These are phyloP conservation scores for Wiebesia pumilae DNA, from an alignment of 1,140 invertebrate species.

Conservation along the genomic window DNA sequence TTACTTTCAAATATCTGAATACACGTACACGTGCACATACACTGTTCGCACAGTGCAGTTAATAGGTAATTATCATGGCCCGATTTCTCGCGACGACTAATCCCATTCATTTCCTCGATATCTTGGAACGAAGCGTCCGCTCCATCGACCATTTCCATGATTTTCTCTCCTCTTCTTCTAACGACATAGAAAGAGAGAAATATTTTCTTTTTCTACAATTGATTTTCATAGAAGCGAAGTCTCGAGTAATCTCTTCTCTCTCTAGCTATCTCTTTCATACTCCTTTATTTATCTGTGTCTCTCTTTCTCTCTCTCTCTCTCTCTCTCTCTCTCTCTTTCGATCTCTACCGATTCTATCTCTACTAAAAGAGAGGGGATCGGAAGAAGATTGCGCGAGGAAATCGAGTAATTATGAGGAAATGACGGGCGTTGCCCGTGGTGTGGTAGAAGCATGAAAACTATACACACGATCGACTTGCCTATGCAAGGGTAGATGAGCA, in stretches of 20 bases:
- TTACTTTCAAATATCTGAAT: background rate
- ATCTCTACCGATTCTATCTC: background rate
- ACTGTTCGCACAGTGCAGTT: conserved; percentile 58
- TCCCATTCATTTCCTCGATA: conserved; percentile 72
- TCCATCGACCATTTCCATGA: conserved; percentile 43
- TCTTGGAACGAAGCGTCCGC: conserved; percentile 60
- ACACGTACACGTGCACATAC: background rate
- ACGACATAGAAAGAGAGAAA: background rate
- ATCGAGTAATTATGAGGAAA: conserved; percentile 73
- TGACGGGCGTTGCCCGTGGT: conserved; percentile 70
- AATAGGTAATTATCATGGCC: conserved; percentile 70
- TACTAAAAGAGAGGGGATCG: background rate
- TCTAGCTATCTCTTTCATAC: background rate
- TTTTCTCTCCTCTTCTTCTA: conserved; percentile 37
- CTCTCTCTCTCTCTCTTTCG: background rate
- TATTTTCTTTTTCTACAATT: conserved; percentile 63
- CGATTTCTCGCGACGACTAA: conserved; percentile 65
- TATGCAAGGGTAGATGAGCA: background rate
- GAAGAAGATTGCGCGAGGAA: conserved; percentile 60
- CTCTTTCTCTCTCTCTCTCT: conserved; percentile 30
- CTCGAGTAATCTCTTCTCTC: conserved; percentile 33
- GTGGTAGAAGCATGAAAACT: conserved; percentile 32
- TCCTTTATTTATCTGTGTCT: background rate
- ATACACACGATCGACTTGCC: conserved; percentile 3
- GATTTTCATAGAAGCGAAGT: conserved; percentile 54